Evolutionary conservation across 2,797 vertebrate genomes (phyloP), one percentile per base, ranked within the genome.

Genomic region (Poecilia wingei): DNA sequence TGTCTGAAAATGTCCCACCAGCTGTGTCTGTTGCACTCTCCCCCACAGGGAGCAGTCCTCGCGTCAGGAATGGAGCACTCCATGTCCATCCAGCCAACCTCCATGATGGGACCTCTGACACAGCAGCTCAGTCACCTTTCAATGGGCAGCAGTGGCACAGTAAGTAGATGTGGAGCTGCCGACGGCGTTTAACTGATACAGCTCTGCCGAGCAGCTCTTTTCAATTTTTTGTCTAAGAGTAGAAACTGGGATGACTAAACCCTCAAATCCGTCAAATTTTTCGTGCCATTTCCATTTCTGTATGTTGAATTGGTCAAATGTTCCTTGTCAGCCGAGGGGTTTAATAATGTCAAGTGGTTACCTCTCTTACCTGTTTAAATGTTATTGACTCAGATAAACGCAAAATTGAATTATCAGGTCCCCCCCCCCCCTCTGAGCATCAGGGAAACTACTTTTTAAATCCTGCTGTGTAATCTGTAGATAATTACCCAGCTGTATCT

Each of bases 81-180:
- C 77, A 96, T 98, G 94, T 96, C 98, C 91, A 96, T 98, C 83
- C 98, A 98, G 93, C 96, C 97, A 39, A 95, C 96, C 77, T 97
- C 97, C 3, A 94, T 98, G 96, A 96, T 98, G 89, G 97, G 96
- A 57, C 97, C 97, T 75, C 94, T 98, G 66, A 94, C 97, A 9
- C 97, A 98, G 94, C 98, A 98, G 90, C 94, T 98, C 90, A 96
- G 96, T 79, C 98, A 98, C 91, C 96, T 98, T 82, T 97, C 98
- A 3, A 95, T 98, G 92, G 95, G 96, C 88, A 96, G 94, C 92
- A 93, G 95, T 6, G 96, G 97, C 94, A 96, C 96, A 84, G 97
- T 98, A 93, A 96, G 95, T 89, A 64, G 2, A 76, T 4, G 64
- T 49, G 53, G n/a, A 83, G 51, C 8, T n/a, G 3, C 14, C 20